Evolutionary conservation across 2,113 vertebrate genomes (phyloP).

Genomic region (Camelus bactrianus): DNA sequence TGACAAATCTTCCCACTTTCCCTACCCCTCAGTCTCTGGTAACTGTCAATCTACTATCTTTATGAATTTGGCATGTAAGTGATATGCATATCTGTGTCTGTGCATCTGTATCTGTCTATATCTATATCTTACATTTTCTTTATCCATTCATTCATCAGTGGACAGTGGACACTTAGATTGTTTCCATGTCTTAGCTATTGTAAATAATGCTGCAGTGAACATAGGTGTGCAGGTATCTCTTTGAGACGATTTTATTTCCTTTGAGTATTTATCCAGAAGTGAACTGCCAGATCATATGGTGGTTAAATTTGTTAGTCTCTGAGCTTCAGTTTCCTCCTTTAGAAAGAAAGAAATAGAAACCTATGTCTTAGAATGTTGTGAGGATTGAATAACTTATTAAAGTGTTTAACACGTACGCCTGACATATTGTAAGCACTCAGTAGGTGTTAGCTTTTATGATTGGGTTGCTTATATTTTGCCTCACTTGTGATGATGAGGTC

Average conservation of each 20-base stretch:
- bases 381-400: neutral
- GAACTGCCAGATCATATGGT: neutral
- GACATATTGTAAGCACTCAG: neutral
- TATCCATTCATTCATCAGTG: neutral
- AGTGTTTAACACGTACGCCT: neutral
- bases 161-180: neutral
- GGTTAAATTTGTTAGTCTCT: neutral
- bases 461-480: neutral
- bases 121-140: neutral
- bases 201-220: neutral
- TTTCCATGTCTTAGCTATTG: neutral
- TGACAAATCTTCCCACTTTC: neutral
- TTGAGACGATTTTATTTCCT: neutral
- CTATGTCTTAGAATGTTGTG: neutral
- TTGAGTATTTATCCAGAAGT: neutral
- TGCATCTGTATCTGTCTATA: neutral
- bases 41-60: neutral
- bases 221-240: neutral
- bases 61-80: neutral
- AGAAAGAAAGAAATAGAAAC: neutral
- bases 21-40: neutral
- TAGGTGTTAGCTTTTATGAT: neutral
- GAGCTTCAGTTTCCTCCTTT: neutral
- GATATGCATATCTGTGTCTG: neutral
- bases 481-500: neutral